Percentiles rank a stretch among this genome's conserved stretches.
phyloP scores from a whole-genome alignment of 2,888 invertebrate genomes.

The Tromatobia lineatoria region DNA sequence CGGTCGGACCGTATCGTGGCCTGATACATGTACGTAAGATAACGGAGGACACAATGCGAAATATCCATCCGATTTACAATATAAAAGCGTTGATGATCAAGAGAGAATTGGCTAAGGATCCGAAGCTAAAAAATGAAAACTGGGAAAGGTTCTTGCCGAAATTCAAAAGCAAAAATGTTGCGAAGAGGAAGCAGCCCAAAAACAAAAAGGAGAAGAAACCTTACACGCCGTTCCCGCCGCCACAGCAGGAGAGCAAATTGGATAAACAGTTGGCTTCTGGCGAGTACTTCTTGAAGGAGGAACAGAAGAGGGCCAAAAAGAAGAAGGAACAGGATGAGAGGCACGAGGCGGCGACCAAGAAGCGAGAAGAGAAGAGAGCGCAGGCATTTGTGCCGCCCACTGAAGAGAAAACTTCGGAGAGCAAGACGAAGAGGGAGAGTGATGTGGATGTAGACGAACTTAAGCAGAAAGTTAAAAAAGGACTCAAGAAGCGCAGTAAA shows the following conservation, averaged over 20 bases:
- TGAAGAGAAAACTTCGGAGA: constrained; percentile 86
- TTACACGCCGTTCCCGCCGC: constrained; percentile 99
- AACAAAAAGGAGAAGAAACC: constrained; percentile 95
- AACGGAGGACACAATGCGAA: constrained; percentile 98
- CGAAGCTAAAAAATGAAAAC: constrained; percentile 95
- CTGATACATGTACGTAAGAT: constrained; percentile 93
- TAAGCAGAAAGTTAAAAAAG: constrained; percentile 92
- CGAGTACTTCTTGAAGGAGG: constrained; percentile 97
- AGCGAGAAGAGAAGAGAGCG: constrained; percentile 91
- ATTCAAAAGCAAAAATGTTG: constrained; percentile 95
- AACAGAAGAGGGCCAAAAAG: constrained; percentile 90
- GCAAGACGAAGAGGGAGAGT: constrained; percentile 78
- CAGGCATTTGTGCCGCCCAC: constrained; percentile 94
- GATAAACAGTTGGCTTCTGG: constrained; percentile 97
- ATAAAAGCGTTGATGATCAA: constrained; percentile 99
- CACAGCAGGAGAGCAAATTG: constrained; percentile 96
- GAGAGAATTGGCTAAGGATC: constrained; percentile 96
- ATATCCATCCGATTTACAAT: constrained; percentile 99
- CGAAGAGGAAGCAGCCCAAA: constrained; percentile 94
- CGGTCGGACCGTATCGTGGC: constrained; percentile 98
- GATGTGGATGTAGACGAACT: constrained; percentile 90
- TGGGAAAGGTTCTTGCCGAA: constrained; percentile 99
- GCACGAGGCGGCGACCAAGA: constrained; percentile 91
- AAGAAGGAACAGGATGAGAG: constrained; percentile 92
- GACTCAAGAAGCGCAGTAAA: constrained; percentile 77